Base-by-base conservation (phyloP, 2,797 vertebrate species). In the Tapirus indicus region DNA sequence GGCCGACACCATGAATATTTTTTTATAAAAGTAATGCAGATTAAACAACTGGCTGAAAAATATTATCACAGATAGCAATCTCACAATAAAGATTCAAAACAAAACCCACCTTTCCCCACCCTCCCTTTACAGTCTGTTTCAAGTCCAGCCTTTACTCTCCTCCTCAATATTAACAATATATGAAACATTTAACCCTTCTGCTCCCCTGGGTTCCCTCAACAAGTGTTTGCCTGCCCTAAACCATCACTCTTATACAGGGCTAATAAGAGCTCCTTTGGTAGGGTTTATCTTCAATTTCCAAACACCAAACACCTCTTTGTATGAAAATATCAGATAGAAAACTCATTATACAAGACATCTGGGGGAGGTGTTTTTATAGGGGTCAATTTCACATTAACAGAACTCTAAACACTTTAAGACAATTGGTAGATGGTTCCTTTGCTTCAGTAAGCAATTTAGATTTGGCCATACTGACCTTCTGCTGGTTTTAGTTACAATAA, bases 21-120 rank as follows among this genome's bases (percentile, higher is more conserved):
- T 64, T 66, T 84, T 21, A 68, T 72, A 88, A 82, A 92, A 83
- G 20, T 10, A 93, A 95, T 64, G 29, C 27, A 54, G 35, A 95
- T 91, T 91, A 56, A 95, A 96, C 32, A 95, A 91, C 44, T 86
- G 47, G 13, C 29, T 82, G 32, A 54, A 92, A 94, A 93, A 68
- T 29, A 32, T 44, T 41, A 49, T 87, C n/a, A 66, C 17, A 82
- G 68, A 91, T 35, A 82, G 38, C 54, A 49, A 68, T 71, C 35
- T 95, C 25, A 58, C 44, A 82, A 41, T 13, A 60, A n/a, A 94
- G 35, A 49, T 47, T 83, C n/a, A 64, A 78, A 90, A 87, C 41
- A 78, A 27, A 83, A 10, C 32, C 21, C 10, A 72, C 47, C 58
- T n/a, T 47, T 87, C 52, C 18, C 66, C 13, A 54, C 41, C 17